Evolutionary conservation across 1,140 invertebrate species (phyloP).

Genomic region (Zelostemma sp.): DNA sequence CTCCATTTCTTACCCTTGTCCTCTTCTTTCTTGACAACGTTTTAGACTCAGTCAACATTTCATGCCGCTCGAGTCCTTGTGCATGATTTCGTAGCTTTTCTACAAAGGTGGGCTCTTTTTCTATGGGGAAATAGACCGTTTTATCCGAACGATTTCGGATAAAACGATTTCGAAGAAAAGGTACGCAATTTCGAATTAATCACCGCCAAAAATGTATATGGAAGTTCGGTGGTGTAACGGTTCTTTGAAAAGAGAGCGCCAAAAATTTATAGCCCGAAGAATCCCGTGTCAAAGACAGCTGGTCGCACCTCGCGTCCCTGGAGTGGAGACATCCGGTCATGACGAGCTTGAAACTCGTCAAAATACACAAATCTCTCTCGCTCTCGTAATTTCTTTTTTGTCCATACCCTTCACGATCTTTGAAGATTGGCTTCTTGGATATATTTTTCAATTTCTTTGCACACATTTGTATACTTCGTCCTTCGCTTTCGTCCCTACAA

Average conservation of each 20-base stretch:
- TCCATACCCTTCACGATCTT: conserved; percentile 9
- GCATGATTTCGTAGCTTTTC: too few relatives aligned
- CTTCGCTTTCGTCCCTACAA: neutral
- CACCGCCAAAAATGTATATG: too few relatives aligned
- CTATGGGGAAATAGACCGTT: too few relatives aligned
- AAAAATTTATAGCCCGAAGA: conserved; percentile 43
- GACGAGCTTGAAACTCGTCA: conserved; percentile 59
- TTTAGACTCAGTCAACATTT: neutral
- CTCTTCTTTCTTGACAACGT: neutral
- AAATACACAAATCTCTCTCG: conserved; percentile 63
- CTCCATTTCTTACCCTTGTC: conserved; percentile 22
- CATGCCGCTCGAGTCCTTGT: too few relatives aligned
- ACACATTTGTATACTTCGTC: neutral
- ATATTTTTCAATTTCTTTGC: conserved; percentile 4
- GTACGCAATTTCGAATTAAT: too few relatives aligned
- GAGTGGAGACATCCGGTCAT: conserved; percentile 62
- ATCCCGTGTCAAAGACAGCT: conserved; percentile 56
- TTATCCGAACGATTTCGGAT: too few relatives aligned
- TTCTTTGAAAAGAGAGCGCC: conserved; percentile 36
- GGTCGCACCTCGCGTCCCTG: conserved; percentile 52
- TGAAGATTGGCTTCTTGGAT: conserved; percentile 13
- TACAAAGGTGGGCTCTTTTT: too few relatives aligned
- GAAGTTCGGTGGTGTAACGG: conserved; percentile 10
- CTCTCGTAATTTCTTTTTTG: conserved; percentile 30
- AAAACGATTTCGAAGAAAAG: too few relatives aligned